These are phyloP conservation scores for Dicranocentrus wangi DNA, from an alignment of 2,888 invertebrate genomes.

Conservation along the genomic window DNA sequence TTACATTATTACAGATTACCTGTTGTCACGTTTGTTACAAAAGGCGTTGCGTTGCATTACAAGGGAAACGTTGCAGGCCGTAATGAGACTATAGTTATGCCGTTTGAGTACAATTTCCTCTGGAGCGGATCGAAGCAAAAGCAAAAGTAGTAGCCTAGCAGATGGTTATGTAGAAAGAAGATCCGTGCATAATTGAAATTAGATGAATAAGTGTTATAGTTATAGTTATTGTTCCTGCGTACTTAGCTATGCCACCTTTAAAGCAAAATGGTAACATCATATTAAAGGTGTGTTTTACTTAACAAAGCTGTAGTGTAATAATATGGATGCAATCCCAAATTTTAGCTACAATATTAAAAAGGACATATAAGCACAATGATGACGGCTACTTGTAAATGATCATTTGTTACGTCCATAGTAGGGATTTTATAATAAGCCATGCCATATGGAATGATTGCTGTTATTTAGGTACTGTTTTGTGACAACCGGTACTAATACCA, in stretches of 20 bases:
- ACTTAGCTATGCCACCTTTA: neutral
- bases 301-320: too few relatives aligned
- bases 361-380: neutral
- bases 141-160: neutral
- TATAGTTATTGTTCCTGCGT: neutral
- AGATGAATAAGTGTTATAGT: neutral
- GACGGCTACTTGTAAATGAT: neutral
- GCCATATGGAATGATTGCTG: slow-evolving; percentile 13
- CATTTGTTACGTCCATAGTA: slow-evolving; percentile 19
- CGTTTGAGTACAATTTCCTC: slow-evolving; percentile 16
- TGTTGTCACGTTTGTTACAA: neutral
- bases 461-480: slow-evolving; percentile 17
- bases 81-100: slow-evolving; percentile 35
- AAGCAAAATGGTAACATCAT: neutral
- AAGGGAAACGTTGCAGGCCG: neutral
- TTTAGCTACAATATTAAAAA: neutral
- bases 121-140: neutral
- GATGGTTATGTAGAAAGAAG: neutral
- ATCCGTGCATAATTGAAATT: slow-evolving; percentile 8
- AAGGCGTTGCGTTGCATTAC: neutral
- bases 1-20: neutral
- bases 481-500: slow-evolving; percentile 28
- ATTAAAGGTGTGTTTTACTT: neutral
- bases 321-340: neutral
- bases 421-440: slow-evolving; percentile 8